Percentiles rank a stretch among this genome's conserved stretches.
Evolutionary conservation across 2,888 invertebrate genomes (phyloP).

Genomic region (Cataglyphis rosenhaueri): DNA sequence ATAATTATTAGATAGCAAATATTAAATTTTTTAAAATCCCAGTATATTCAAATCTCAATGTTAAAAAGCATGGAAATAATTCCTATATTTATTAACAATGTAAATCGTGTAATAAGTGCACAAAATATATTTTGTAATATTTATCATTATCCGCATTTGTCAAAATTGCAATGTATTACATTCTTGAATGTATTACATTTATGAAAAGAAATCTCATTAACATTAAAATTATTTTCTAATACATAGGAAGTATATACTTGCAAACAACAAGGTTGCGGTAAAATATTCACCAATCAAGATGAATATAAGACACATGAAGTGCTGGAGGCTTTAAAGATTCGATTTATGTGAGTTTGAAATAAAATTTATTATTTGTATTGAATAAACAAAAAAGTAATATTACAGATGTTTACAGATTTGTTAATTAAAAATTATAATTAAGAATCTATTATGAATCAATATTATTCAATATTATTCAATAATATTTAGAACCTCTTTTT

Average conservation of each 20-base stretch:
- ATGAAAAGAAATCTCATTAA: neutral
- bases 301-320: constrained; percentile 83
- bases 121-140: neutral
- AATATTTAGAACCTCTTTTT: neutral
- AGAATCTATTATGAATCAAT: neutral
- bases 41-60: neutral
- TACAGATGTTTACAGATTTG: neutral
- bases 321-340: constrained; percentile 82
- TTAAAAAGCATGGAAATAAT: neutral
- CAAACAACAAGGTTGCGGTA: constrained; percentile 83
- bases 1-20: neutral
- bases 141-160: neutral
- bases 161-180: neutral
- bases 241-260: constrained; percentile 83
- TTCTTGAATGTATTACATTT: neutral
- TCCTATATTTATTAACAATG: neutral
- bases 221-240: constrained; percentile 2
- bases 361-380: neutral
- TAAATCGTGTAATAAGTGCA: neutral
- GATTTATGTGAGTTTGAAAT: constrained; percentile 80
- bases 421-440: neutral
- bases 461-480: neutral
- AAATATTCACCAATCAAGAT: constrained; percentile 83
- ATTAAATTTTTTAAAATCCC: neutral
- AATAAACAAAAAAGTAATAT: neutral